phyloP scores from a whole-genome alignment of 2,797 vertebrate species.

The Oreortyx pictus region DNA sequence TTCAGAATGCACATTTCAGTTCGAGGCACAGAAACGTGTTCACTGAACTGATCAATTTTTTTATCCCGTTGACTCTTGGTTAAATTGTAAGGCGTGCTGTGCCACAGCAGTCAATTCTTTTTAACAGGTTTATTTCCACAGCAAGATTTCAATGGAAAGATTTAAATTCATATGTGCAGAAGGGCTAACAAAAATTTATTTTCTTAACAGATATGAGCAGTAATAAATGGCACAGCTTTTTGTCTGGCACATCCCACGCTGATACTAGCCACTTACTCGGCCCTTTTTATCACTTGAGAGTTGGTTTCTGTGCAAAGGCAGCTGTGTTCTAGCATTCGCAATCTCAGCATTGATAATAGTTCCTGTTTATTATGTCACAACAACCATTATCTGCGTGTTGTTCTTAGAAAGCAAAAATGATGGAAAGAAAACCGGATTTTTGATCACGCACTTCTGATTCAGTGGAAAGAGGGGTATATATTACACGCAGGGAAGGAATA shows the following conservation, averaged over 20 bases:
- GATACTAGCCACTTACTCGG: not conserved
- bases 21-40: constrained; percentile 30
- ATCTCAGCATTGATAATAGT: not conserved
- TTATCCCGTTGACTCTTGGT: not conserved
- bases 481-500: not conserved
- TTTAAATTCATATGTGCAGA: not conserved
- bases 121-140: constrained; percentile 17
- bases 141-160: not conserved
- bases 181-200: not conserved
- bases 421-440: not conserved
- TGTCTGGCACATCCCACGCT: not conserved
- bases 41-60: constrained; percentile 52
- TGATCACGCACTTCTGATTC: not conserved
- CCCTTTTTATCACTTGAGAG: not conserved
- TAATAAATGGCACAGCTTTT: not conserved
- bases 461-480: not conserved
- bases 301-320: not conserved
- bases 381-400: not conserved
- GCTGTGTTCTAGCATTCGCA: not conserved
- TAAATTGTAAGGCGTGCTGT: not conserved
- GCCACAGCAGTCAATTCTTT: not conserved
- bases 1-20: constrained; percentile 49
- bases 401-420: not conserved
- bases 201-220: not conserved
- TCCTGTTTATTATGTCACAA: not conserved